A percentile compares a stretch with the other conserved stretches of the same genome.
phyloP scores from a whole-genome alignment of 2,113 vertebrate species.

The Rhinolophus ferrumequinum region DNA sequence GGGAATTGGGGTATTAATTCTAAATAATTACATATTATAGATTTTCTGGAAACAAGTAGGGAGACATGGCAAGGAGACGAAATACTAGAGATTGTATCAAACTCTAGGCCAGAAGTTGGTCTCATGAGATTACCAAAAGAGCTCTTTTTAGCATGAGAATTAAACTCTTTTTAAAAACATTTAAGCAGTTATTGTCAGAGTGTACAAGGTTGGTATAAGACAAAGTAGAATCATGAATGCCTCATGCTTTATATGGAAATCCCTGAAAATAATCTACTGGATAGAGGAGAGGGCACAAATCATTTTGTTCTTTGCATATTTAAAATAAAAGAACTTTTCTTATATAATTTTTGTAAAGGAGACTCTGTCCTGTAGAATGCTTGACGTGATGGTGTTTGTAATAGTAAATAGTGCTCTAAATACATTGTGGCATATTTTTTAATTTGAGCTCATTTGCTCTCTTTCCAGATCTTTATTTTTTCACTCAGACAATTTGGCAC shows the following conservation, averaged over 20 bases:
- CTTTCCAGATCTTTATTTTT: constrained; percentile 67
- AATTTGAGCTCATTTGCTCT: constrained; percentile 8
- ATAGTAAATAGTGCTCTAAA: constrained; percentile 35
- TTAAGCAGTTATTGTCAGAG: constrained; percentile 55
- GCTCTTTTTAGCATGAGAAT: constrained; percentile 57
- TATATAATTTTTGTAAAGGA: constrained; percentile 24
- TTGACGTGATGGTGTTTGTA: constrained; percentile 21
- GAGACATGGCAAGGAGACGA: constrained; percentile 76
- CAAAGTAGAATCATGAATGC: constrained; percentile 20
- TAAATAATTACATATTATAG: constrained; percentile 89
- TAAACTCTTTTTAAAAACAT: constrained; percentile 21
- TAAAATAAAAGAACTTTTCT: background rate
- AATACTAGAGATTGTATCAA: constrained; percentile 75
- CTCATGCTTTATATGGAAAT: background rate
- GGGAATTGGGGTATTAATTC: constrained; percentile 89
- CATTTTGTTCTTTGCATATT: background rate
- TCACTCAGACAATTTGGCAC: constrained; percentile 69
- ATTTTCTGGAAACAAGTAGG: constrained; percentile 85
- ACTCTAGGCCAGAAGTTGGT: constrained; percentile 60
- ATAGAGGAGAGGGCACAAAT: background rate
- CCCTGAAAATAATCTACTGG: background rate
- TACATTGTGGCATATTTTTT: constrained; percentile 22
- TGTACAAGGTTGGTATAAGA: constrained; percentile 40
- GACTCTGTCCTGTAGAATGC: background rate
- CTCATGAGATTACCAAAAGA: constrained; percentile 63